phyloP scores from a whole-genome alignment of 2,888 invertebrate species.

The Pachydiplax longipennis region DNA sequence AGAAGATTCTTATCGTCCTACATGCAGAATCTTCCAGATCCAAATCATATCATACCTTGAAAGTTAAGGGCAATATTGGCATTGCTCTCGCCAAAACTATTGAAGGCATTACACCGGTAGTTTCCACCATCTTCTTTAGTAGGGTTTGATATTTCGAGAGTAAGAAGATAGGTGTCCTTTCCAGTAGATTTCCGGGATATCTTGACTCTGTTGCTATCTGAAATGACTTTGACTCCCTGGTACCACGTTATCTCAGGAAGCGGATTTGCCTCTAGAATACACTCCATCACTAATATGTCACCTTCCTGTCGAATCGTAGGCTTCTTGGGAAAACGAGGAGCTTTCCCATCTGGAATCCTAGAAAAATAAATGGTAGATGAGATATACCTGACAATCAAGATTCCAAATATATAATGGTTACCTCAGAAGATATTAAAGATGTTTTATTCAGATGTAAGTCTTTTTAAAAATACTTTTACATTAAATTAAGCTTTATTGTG shows the following conservation, averaged over 20 bases:
- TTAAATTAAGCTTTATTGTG: too few species aligned
- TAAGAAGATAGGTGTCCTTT: conserved; percentile 90
- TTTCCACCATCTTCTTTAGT: conserved; percentile 96
- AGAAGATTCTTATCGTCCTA: conserved; percentile 44
- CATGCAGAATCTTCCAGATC: conserved; percentile 43
- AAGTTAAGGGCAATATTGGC: conserved; percentile 99
- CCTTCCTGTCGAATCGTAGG: conserved; percentile 95
- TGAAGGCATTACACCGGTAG: conserved; percentile 99
- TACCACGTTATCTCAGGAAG: conserved; percentile 96
- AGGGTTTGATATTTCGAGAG: conserved; percentile 93
- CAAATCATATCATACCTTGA: conserved; percentile 77
- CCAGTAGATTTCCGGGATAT: conserved; percentile 89
- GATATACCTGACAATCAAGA: not conserved
- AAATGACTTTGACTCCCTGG: conserved; percentile 85
- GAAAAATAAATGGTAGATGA: conserved; percentile 53
- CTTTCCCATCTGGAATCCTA: conserved; percentile 95
- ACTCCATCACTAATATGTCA: conserved; percentile 93
- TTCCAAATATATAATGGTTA: not conserved
- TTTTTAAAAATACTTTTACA: too few species aligned
- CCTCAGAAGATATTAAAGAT: not conserved
- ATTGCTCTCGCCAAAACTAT: conserved; percentile 98
- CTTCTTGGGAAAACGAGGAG: conserved; percentile 96
- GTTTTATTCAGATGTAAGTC: not conserved
- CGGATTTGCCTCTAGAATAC: conserved; percentile 93
- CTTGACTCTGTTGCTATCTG: conserved; percentile 84